Evolutionary conservation across 2,113 vertebrate species (phyloP).

Genomic region (Neogobius melanostomus): DNA sequence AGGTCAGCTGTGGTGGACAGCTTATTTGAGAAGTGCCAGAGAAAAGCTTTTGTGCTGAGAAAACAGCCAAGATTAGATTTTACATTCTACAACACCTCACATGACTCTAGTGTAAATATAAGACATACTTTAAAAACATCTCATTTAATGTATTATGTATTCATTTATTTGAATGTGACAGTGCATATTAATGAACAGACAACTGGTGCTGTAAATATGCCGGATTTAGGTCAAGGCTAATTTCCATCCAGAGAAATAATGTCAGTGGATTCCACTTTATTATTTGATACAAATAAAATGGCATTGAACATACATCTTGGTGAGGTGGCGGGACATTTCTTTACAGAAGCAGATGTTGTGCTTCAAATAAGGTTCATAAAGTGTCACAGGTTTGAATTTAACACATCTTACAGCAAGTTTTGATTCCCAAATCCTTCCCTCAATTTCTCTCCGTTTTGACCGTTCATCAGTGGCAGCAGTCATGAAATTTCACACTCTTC

Average conservation of each 20-base stretch:
- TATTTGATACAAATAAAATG: not conserved
- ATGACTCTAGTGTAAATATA: not conserved
- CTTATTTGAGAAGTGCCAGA: not conserved
- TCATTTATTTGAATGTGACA: too few relatives aligned
- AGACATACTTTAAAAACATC: not conserved
- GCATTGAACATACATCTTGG: not conserved
- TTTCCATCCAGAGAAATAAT: not conserved
- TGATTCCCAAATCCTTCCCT: not conserved
- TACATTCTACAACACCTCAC: not conserved
- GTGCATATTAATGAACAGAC: too few relatives aligned
- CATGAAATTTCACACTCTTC: constrained; percentile 13
- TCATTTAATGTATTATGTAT: too few relatives aligned
- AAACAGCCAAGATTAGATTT: not conserved
- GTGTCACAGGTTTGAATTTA: not conserved
- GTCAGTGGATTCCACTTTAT: not conserved
- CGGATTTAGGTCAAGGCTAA: too few relatives aligned
- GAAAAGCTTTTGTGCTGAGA: not conserved
- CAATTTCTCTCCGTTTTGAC: not conserved
- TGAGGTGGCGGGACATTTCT: not conserved
- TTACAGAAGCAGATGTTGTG: not conserved
- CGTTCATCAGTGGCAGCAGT: not conserved
- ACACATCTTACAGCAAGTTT: not conserved
- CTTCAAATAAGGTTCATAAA: not conserved
- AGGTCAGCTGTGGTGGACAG: not conserved
- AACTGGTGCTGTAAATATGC: too few relatives aligned